These are phyloP conservation scores for Patella ulyssiponensis DNA, from an alignment of 2,888 invertebrate genomes.

Conservation along the genomic window DNA sequence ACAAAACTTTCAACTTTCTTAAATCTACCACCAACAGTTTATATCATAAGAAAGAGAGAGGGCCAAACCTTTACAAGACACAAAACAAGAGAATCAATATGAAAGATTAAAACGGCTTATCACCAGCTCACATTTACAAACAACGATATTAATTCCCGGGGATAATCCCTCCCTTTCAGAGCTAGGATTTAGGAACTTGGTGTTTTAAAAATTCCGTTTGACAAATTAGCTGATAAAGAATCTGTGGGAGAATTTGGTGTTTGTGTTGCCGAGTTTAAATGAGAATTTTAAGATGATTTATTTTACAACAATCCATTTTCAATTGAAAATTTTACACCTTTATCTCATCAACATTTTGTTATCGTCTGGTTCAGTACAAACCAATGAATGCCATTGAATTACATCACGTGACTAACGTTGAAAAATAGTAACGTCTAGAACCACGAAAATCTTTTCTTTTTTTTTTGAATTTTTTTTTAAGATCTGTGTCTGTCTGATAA, in stretches of 20 bases:
- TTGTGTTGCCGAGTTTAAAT: background rate
- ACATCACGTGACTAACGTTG: too few species aligned
- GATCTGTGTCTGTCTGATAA: too few species aligned
- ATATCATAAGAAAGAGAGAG: background rate
- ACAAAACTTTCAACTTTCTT: too few species aligned
- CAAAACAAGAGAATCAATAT: background rate
- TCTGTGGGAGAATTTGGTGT: background rate
- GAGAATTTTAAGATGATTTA: constrained; percentile 7
- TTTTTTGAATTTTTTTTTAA: too few species aligned
- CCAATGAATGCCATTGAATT: too few species aligned
- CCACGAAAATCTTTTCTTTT: too few species aligned
- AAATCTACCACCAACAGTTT: too few species aligned
- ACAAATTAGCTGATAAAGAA: constrained; percentile 8
- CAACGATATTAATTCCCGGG: background rate
- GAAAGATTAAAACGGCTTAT: constrained; percentile 6
- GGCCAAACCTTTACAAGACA: background rate
- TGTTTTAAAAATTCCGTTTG: background rate
- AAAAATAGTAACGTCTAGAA: too few species aligned
- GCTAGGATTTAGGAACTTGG: background rate
- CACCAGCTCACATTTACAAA: constrained; percentile 1
- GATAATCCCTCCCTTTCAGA: constrained; percentile 6
- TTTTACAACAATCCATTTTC: background rate
- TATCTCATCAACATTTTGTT: constrained; percentile 8
- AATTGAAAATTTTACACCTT: constrained; percentile 9
- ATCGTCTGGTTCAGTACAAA: background rate